Evolutionary conservation across 2,797 vertebrate species (phyloP).

Genomic region (Microhierax caerulescens): DNA sequence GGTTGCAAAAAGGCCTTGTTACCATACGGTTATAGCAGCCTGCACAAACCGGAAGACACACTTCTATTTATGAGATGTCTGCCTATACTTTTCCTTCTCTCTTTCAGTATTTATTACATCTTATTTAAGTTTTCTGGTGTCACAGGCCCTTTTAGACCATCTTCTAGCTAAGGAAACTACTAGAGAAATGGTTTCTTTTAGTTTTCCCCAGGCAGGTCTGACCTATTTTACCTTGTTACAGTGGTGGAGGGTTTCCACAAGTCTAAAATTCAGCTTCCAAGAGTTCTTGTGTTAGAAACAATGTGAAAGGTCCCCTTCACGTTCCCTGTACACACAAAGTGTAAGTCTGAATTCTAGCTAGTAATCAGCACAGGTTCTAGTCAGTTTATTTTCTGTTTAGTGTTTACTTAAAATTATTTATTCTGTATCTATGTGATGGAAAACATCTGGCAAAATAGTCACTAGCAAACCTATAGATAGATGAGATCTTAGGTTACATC

Average conservation of each 20-base stretch:
- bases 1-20: not conserved
- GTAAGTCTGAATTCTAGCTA: not conserved
- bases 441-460: not conserved
- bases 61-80: not conserved
- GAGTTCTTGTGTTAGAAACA: not conserved
- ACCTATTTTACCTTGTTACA: slow-evolving; percentile 33
- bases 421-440: not conserved
- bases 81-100: not conserved
- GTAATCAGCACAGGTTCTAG: not conserved
- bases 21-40: not conserved
- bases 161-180: slow-evolving; percentile 15
- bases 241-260: slow-evolving; percentile 1
- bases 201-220: slow-evolving; percentile 11
- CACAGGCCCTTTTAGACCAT: not conserved
- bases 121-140: slow-evolving; percentile 8
- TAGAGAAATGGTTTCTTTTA: slow-evolving; percentile 17
- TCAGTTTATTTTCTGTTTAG: not conserved
- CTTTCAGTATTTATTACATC: not conserved
- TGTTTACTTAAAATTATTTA: not conserved
- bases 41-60: not conserved
- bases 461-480: not conserved
- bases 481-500: not conserved
- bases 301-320: not conserved
- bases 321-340: not conserved
- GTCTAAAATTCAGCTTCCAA: slow-evolving; percentile 42